Percentiles rank a stretch among this genome's conserved stretches.
Conservation (phyloP, 2,888 invertebrate genomes). For the Dorcus parallelipipedus region DNA sequence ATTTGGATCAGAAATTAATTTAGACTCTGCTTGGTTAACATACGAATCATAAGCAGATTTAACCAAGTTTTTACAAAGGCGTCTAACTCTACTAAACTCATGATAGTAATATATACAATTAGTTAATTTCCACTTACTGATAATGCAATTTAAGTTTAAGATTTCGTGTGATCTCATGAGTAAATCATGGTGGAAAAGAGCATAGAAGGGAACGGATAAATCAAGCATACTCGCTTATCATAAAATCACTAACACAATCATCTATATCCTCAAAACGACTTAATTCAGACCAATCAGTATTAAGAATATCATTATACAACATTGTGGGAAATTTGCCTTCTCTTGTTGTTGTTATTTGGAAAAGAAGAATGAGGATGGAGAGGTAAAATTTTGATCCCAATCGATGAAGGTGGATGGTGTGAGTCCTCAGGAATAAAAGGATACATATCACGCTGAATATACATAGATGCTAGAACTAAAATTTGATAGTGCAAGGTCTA, state of each 20-base stretch:
- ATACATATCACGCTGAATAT: too few relatives aligned
- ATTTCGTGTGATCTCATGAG: not conserved
- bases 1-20: too few relatives aligned
- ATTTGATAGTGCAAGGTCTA: too few relatives aligned
- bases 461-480: too few relatives aligned
- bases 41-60: too few relatives aligned
- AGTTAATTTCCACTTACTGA: too few relatives aligned
- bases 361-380: not conserved
- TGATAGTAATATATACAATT: too few relatives aligned
- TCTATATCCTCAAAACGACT: not conserved
- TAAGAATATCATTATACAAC: not conserved
- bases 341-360: not conserved
- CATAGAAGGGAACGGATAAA: not conserved
- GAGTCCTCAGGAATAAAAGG: not conserved
- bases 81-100: too few relatives aligned
- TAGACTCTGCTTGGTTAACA: too few relatives aligned
- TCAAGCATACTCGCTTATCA: not conserved
- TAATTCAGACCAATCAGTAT: not conserved
- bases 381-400: not conserved
- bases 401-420: not conserved
- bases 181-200: not conserved
- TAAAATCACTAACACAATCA: conserved; percentile 1
- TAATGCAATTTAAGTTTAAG: too few relatives aligned
- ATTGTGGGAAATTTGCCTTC: not conserved
- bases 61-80: too few relatives aligned